These are phyloP conservation scores for Stictocephala bisonia DNA, from an alignment of 2,888 invertebrate genomes.

Conservation along the genomic window DNA sequence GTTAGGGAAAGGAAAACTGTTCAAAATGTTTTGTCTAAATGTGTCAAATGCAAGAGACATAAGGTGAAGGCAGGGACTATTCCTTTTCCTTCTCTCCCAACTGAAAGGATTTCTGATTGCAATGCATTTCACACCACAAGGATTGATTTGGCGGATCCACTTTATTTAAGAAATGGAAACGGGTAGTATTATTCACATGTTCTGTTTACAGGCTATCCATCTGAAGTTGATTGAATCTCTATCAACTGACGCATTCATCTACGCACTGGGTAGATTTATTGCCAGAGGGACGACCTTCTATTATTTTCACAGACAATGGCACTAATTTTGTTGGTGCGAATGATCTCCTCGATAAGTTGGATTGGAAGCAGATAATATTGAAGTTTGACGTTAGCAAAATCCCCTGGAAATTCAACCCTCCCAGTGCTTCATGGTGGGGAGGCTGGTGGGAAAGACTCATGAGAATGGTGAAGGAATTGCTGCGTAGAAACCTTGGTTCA, in stretches of 20 bases:
- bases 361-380: constrained; percentile 58
- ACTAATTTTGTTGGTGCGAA: constrained; percentile 63
- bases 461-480: constrained; percentile 43
- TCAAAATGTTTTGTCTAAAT: too few species aligned
- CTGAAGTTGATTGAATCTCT: constrained; percentile 62
- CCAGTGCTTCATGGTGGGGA: constrained; percentile 34
- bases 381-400: constrained; percentile 51
- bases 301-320: constrained; percentile 63
- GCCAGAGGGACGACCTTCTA: constrained; percentile 60
- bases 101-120: constrained; percentile 59
- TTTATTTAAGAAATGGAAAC: constrained; percentile 57
- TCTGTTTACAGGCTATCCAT: too few species aligned
- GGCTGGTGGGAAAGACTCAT: constrained; percentile 62
- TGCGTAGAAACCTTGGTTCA: constrained; percentile 43
- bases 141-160: constrained; percentile 63
- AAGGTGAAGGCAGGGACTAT: constrained; percentile 51
- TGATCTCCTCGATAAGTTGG: constrained; percentile 66
- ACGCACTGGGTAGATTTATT: constrained; percentile 59
- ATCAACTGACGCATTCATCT: constrained; percentile 60
- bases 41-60: constrained; percentile 52
- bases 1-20: constrained; percentile 10
- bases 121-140: too few species aligned
- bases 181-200: too few species aligned
- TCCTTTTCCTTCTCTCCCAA: constrained; percentile 53
- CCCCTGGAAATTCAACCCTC: constrained; percentile 62